Evolutionary conservation across 2,888 invertebrate genomes (phyloP), one percentile per base, ranked within the genome.

Genomic region (Idaea biselata): DNA sequence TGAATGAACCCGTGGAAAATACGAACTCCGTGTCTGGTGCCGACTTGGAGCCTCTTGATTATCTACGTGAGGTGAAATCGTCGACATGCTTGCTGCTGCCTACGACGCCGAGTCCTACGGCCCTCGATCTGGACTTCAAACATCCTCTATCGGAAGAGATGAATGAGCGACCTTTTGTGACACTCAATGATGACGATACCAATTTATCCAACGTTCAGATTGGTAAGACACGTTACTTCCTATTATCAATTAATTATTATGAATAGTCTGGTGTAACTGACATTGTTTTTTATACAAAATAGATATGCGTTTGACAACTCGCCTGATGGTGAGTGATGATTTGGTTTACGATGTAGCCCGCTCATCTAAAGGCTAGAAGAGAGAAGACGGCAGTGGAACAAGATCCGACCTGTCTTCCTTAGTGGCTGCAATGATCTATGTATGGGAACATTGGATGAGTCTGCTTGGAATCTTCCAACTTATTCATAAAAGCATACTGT

Each of bases 71-170:
- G 65, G 95, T 95, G 68, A 93, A 94, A 72, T 94, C 95, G 1
- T 95, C 95, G 60, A 95, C 94, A 72, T 95, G 95, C 77, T 93
- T 95, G 57, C 86, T 95, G 55, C 80, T 96, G 55, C 89, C 94
- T 18, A 83, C 84, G 58, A 94, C 94, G 32, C 94, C 95, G 6
- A 94, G 94, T 59, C 94, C 94, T 0, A 93, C 94, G n/a, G 91
- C 92, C 14, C 81, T 93, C 59, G 94, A 94, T 62, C 93, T 94
- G 69, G 94, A 94, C 62, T 93, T 94, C 69, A 93, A 93, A 63
- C 94, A 94, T 79, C 94, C 94, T 25, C 81, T 94, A 0, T 93
- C 94, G 6, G 93, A 94, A 63, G 93, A 91, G 78, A 88, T 90
- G 74, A 84, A 73, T 68, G 93, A 93, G 69, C 91, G 80, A 58